Percentiles rank a stretch among this genome's conserved stretches.
Evolutionary conservation across 2,113 vertebrate species (phyloP).

Genomic region (Pomatostomus ruficeps): DNA sequence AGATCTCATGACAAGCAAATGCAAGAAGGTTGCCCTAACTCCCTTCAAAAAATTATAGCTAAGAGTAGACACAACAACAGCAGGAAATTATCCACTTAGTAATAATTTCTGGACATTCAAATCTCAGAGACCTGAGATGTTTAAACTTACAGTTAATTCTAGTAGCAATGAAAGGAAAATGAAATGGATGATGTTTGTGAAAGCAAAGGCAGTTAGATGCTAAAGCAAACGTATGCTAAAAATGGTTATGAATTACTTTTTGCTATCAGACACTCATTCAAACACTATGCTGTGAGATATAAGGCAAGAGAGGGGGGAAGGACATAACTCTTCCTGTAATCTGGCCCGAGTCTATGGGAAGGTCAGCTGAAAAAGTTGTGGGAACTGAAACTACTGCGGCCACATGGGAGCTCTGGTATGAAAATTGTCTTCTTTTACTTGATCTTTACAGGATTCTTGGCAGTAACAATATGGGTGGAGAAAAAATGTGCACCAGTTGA

Average conservation of each 20-base stretch:
- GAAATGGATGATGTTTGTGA: not conserved
- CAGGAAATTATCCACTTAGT: not conserved
- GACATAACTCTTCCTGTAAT: not conserved
- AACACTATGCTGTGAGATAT: not conserved
- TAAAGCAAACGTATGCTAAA: not conserved
- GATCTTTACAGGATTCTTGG: conserved; percentile 31
- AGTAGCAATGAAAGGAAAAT: not conserved
- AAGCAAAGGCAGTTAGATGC: not conserved
- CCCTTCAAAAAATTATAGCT: not conserved
- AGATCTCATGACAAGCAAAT: not conserved
- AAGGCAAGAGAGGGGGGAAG: not conserved
- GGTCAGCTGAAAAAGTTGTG: conserved; percentile 35
- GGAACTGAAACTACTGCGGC: conserved; percentile 32
- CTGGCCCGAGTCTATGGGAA: not conserved
- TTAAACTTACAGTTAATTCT: not conserved
- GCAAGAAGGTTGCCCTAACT: not conserved
- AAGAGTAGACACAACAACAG: not conserved
- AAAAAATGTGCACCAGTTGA: not conserved
- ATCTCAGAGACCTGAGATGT: not conserved
- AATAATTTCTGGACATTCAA: not conserved
- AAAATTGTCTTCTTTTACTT: conserved; percentile 20
- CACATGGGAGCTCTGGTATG: conserved; percentile 43
- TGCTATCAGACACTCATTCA: not conserved
- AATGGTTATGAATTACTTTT: not conserved
- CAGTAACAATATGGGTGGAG: not conserved